phyloP scores from a whole-genome alignment of 2,888 invertebrate species.

The Tanaodytes sp. region DNA sequence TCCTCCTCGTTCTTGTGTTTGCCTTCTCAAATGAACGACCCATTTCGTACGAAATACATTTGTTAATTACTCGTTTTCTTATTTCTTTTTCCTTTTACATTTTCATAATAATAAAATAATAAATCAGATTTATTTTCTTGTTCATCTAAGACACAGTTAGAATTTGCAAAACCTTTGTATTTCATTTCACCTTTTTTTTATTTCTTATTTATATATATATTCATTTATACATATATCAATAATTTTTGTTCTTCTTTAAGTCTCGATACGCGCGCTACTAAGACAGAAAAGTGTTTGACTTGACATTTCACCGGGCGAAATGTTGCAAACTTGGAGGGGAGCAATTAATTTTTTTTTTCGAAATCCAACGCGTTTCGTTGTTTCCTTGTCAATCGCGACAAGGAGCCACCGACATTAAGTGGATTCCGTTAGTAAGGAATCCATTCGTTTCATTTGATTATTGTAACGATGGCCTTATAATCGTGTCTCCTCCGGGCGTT shows the following conservation, averaged over 20 bases:
- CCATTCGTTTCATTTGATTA: neutral
- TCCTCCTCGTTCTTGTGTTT: no score
- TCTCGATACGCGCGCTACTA: slow-evolving; percentile 39
- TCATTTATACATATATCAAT: no score
- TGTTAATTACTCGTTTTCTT: slow-evolving; percentile 17
- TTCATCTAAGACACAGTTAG: slow-evolving; percentile 32
- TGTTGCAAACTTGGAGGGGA: slow-evolving; percentile 34
- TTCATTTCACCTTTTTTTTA: no score
- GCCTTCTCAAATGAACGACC: slow-evolving; percentile 18
- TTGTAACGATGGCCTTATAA: slow-evolving; percentile 4
- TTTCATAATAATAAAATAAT: slow-evolving; percentile 26
- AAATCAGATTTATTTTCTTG: no score
- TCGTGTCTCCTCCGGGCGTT: slow-evolving; percentile 38
- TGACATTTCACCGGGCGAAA: slow-evolving; percentile 48
- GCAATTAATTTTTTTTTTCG: no score
- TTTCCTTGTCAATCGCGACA: slow-evolving; percentile 36
- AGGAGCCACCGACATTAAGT: slow-evolving; percentile 32
- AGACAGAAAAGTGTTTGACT: slow-evolving; percentile 48
- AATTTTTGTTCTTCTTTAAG: no score
- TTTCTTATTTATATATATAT: no score
- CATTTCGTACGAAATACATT: slow-evolving; percentile 19
- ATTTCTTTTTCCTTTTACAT: no score
- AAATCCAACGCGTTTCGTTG: slow-evolving; percentile 40
- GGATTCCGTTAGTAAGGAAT: slow-evolving; percentile 16
- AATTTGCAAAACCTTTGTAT: slow-evolving; percentile 32